Evolutionary conservation across 2,888 invertebrate genomes (phyloP), one percentile per base, ranked within the genome.

Genomic region (Agrypnus murinus): DNA sequence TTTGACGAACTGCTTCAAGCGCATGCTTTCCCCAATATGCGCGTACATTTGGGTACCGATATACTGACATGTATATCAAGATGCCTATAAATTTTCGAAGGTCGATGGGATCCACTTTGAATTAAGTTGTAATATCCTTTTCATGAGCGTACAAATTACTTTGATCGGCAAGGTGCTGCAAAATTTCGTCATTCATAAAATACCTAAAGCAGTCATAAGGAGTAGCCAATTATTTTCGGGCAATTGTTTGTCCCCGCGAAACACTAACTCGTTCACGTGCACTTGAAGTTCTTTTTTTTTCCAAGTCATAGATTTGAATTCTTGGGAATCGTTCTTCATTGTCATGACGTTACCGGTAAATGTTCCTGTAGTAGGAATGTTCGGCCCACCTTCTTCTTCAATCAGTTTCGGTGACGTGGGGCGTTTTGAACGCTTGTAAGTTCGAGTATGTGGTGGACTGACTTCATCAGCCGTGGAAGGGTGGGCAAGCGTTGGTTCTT

Each of bases 11-110:
- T 6, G 25, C 9, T 25, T 43, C 45, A 17, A 45, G 34, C 2
- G 46, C 12, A 60, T 45, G n/a, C 45, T 32, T 31, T 45, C 34
- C 45, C 60, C 60, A 46, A 32, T 45, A 60, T 1, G 31, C 1
- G 1, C 60, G 1, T 2, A 62, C 25, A 10, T 25, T 19, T 25
- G 46, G 19, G 2, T 25, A 32, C 4, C 12, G 31, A 32, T 32
- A 32, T 5, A 34, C 10, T 1, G 53, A 53, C 53, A 46, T 46
- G 6, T 10, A 53, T 32, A 53, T 9, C 14, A 32, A 2, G 9
- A 53, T 53, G 7, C 53, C 32, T 1, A 46, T 5, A 10, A 25
- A 19, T 46, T 25, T 46, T 1, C 46, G 19, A 25, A 46, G 8
- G 1, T 46, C 46, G 10, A 1, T 4, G 1, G n/a, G 4, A 40